Evolutionary conservation across 2,113 vertebrate genomes (phyloP), one percentile per base, ranked within the genome.

Genomic region (Ia io): DNA sequence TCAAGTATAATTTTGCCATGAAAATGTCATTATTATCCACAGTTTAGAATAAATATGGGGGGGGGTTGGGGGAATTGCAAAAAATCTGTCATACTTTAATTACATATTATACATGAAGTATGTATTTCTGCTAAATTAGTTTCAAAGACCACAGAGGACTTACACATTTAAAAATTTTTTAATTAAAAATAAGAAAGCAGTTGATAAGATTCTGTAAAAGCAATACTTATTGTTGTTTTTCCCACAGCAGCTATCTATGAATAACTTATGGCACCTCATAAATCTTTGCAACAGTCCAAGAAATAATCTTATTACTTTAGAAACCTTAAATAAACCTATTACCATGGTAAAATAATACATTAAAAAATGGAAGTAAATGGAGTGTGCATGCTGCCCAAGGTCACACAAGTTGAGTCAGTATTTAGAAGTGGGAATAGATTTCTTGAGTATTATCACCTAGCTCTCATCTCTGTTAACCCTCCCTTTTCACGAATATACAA

Each of bases 231-330:
- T 37, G 37, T 37, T 37, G 37, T 37, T 32, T 30, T 22, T 40
- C 56, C 23, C 56, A 3, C 4, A 69, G 59, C 6, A 56, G 56
- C 70, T 77, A 25, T 53, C n/a, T 85, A 37, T 53, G 82, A 83
- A 59, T 79, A 56, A 90, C 69, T 44, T 85, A 40, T 1, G 61
- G 3, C 25, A n/a, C n/a, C 56, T 70, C 74, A 53, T 13, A 63
- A 73, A 84, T 84, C 87, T 90, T 53, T 78, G 42, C 32, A 71
- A 76, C 1, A 59, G 71, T 63, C 44, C 53, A 85, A 56, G 32
- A 91, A 93, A 84, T 44, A 70, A 88, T 61, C 82, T 69, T 59
- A 59, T 84, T 73, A 63, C 84, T 83, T 87, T 32, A 88, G 78
- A 71, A 91, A 94, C 44, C 79, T 56, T 89, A 90, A 82, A 67